Evolutionary conservation across 2,888 invertebrate species (phyloP), one percentile per base, ranked within the genome.

Genomic region (Eupithecia abbreviata): DNA sequence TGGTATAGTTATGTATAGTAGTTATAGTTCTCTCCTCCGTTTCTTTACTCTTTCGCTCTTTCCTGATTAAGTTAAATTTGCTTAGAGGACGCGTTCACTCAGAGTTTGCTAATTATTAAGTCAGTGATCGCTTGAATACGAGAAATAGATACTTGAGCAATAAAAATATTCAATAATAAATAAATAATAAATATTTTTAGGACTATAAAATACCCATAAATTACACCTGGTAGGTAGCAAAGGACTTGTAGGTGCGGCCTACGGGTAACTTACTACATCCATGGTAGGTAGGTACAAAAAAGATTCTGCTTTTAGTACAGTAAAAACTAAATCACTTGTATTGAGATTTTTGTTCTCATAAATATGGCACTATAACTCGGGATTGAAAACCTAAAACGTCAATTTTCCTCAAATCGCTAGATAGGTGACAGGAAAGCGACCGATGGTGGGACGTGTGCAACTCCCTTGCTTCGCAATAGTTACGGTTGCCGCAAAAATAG

Each of bases 321-420:
- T 51, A 12, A 55, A 15, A 5, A 7, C 7, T 2, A n/a, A 7
- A 55, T 55, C 7, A n/a, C n/a, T n/a, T 55, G n/a, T 55, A 55
- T 55, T n/a, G n/a, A 55, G 6, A 58, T 58, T 58, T 58, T 55
- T 55, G 7, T 55, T 62, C 10, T 30, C 12, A 58, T 58, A 55
- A 55, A 51, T 7, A 58, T 18, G 30, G 62, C 30, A 30, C 62
- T 30, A 62, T 62, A 62, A 30, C 10, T 62, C 30, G 3, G 12
- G 62, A 4, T 30, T 62, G 30, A 62, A 30, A 42, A 45, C 41
- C 67, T 87, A 85, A 88, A 85, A 86, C 85, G 91, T 90, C 90
- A 90, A 91, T 91, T 92, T 90, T 86, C 87, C 81, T 85, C 87
- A 90, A 91, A 91, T 90, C 88, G 89, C 84, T 79, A 86, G 88